Evolutionary conservation across 37 sponge, comb jelly and placozoan genomes (phyloP).

Genomic region (Petrosia ficiformis): DNA sequence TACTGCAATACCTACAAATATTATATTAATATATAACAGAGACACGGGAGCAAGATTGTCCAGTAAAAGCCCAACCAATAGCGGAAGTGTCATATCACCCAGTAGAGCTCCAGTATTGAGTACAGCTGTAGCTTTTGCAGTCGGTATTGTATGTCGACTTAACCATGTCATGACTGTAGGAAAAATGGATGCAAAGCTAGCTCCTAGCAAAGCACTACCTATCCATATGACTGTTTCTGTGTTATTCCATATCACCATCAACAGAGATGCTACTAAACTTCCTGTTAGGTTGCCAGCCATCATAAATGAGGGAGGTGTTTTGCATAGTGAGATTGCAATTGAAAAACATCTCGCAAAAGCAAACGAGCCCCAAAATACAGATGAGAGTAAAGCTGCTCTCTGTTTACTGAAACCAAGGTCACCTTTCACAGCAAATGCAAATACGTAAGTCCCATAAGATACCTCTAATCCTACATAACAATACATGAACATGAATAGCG

Average conservation of each 20-base stretch:
- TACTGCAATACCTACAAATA: constrained; percentile 2
- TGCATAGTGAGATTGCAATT: constrained; percentile 22
- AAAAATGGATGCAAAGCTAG: constrained; percentile 42
- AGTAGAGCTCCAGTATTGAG: constrained; percentile 28
- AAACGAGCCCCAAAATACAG: constrained; percentile 69
- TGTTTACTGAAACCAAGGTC: constrained; percentile 35
- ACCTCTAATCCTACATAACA: constrained; percentile 57
- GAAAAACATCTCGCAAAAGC: constrained; percentile 34
- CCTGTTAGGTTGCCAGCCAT: constrained; percentile 29
- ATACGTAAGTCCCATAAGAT: constrained; percentile 48
- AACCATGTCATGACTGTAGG: constrained; percentile 49
- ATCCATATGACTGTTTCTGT: constrained; percentile 40
- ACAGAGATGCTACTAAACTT: constrained; percentile 22
- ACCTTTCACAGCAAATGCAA: constrained; percentile 48
- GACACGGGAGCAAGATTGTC: constrained; percentile 11
- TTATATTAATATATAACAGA: constrained; percentile 28
- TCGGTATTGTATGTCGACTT: constrained; percentile 19
- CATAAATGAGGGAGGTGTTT: constrained; percentile 37
- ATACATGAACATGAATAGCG: constrained; percentile 29
- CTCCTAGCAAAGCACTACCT: constrained; percentile 30
- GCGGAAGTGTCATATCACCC: constrained; percentile 44
- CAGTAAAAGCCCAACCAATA: constrained; percentile 21
- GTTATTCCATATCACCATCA: constrained; percentile 10
- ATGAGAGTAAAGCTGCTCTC: constrained; percentile 32
- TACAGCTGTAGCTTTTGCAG: constrained; percentile 32